A percentile compares a stretch with the other conserved stretches of the same genome.
Conservation (phyloP, 2,888 invertebrate genomes). For the Phragmatobia fuliginosa region DNA sequence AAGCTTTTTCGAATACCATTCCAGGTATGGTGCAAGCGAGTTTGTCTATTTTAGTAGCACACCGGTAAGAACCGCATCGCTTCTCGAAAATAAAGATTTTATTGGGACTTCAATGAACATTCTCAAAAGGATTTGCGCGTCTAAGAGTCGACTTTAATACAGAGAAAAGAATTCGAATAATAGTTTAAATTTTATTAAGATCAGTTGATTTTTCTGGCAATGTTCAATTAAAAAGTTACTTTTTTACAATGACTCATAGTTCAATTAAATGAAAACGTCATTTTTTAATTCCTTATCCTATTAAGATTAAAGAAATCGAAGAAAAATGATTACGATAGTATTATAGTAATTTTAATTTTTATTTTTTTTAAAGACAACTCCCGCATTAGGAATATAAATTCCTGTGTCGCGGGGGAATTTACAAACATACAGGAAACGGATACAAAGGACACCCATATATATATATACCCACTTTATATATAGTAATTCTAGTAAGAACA, state of each 20-base stretch:
- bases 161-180: background rate
- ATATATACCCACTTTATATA: no score
- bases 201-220: background rate
- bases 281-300: background rate
- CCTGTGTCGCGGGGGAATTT: no score
- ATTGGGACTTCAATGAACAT: slow-evolving; percentile 48
- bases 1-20: slow-evolving; percentile 60
- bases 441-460: no score
- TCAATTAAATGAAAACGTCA: no score
- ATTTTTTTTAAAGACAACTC: no score
- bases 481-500: no score
- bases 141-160: background rate
- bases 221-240: background rate
- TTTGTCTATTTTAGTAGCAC: slow-evolving; percentile 29
- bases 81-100: slow-evolving; percentile 52
- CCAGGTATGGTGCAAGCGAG: slow-evolving; percentile 47
- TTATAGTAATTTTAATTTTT: no score
- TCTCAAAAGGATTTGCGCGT: slow-evolving; percentile 34
- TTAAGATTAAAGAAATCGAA: background rate
- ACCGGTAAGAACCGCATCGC: slow-evolving; percentile 43
- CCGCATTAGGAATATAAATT: no score
- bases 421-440: no score
- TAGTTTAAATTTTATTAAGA: background rate
- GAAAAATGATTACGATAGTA: background rate
- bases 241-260: background rate